Evolutionary conservation across 2,113 vertebrate species (phyloP).

Genomic region (Astur gentilis): DNA sequence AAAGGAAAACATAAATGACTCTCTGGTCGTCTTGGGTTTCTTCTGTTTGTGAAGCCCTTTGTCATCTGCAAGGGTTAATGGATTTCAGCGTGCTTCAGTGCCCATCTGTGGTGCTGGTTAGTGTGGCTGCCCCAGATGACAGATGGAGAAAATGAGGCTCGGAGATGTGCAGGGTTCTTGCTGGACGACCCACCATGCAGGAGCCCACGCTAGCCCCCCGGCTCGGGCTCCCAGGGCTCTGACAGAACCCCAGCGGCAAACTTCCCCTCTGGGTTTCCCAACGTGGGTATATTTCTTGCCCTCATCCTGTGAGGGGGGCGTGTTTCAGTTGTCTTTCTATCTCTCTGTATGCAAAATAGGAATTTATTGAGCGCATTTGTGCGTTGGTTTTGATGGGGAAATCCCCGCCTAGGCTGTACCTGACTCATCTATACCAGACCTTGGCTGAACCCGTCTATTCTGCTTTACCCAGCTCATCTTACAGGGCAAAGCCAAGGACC

Average conservation of each 20-base stretch:
- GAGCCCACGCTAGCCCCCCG: not conserved
- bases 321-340: not conserved
- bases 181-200: not conserved
- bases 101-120: not conserved
- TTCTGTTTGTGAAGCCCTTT: not conserved
- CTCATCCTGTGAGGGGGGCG: not conserved
- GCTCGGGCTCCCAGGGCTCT: not conserved
- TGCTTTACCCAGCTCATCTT: not conserved
- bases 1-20: not conserved
- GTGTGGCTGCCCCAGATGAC: fast-evolving
- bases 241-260: not conserved
- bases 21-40: not conserved
- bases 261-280: not conserved
- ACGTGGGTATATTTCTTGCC: not conserved
- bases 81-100: not conserved
- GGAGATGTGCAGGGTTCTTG: not conserved
- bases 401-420: not conserved
- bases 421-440: not conserved
- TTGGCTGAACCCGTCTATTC: not conserved
- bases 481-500: not conserved
- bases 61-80: not conserved
- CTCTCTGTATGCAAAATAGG: not conserved
- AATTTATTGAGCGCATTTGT: not conserved
- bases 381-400: not conserved
- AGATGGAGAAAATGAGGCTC: not conserved